Percentiles rank a stretch among this genome's conserved stretches.
Conservation (phyloP, 2,888 invertebrate genomes). For the Encarsia formosa region DNA sequence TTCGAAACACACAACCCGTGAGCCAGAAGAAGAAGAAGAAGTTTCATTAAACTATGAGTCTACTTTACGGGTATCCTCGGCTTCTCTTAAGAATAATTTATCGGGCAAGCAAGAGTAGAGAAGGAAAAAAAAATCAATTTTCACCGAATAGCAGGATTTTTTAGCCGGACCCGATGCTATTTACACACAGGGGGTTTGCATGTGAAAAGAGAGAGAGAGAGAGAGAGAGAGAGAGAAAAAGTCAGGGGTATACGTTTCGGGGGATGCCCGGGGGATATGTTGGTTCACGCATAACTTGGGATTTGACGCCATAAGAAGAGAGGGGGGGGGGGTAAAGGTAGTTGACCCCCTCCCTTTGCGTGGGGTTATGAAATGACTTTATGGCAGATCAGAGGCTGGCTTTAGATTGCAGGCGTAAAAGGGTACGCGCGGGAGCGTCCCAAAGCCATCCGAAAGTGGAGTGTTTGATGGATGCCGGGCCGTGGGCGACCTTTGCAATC, state of each 20-base stretch:
- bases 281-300: neutral
- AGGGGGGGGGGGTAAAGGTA: slow-evolving; percentile 31
- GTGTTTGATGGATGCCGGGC: neutral
- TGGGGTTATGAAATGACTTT: slow-evolving; percentile 51
- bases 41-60: too few species aligned
- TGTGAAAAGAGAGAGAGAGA: neutral
- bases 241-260: neutral
- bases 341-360: slow-evolving; percentile 44
- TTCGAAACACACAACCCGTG: too few species aligned
- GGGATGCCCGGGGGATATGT: neutral
- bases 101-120: neutral
- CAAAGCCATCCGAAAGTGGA: slow-evolving; percentile 12
- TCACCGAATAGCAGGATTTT: too few species aligned
- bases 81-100: too few species aligned
- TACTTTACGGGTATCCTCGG: too few species aligned
- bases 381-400: slow-evolving; percentile 50
- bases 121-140: neutral
- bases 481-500: neutral
- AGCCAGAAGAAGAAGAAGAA: too few species aligned
- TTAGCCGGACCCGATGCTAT: too few species aligned
- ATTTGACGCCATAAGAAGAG: neutral
- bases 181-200: neutral
- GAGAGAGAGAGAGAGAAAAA: neutral
- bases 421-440: slow-evolving; percentile 33
- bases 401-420: slow-evolving; percentile 47